Conservation (phyloP, 2,113 vertebrate species). For the Eolophus roseicapilla region DNA sequence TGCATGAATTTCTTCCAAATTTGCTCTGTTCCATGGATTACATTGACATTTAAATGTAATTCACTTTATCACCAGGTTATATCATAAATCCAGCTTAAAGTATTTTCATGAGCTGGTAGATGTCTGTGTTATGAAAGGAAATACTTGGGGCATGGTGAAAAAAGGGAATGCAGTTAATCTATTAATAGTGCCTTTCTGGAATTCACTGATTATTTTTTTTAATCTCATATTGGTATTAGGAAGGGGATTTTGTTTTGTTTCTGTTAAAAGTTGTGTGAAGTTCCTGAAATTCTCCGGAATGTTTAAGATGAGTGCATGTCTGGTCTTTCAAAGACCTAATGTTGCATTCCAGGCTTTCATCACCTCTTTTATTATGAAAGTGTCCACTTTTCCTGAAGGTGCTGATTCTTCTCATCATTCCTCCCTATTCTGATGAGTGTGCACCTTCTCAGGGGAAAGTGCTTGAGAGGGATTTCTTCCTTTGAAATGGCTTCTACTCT, state of each 20-base stretch:
- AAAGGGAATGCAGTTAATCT: background rate
- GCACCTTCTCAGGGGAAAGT: background rate
- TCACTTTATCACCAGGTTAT: background rate
- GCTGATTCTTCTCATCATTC: background rate
- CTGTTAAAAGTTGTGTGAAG: background rate
- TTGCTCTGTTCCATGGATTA: background rate
- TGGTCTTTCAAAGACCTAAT: background rate
- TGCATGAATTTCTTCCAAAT: background rate
- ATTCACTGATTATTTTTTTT: background rate
- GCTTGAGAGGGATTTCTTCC: background rate
- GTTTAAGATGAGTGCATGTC: background rate
- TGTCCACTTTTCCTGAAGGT: conserved; percentile 4
- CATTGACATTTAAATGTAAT: conserved; percentile 54
- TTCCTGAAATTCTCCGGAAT: background rate
- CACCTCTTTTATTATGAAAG: background rate
- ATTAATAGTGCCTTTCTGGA: background rate
- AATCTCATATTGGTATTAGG: background rate
- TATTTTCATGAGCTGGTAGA: conserved; percentile 14
- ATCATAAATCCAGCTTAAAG: background rate
- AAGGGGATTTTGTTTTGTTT: background rate
- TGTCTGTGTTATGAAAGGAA: background rate
- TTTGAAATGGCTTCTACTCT: background rate
- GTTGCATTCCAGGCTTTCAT: background rate
- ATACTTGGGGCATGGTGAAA: background rate
- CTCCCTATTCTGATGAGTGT: background rate